Evolutionary conservation across 1,140 invertebrate species (phyloP).

Genomic region (Rhopalosiphum padi): DNA sequence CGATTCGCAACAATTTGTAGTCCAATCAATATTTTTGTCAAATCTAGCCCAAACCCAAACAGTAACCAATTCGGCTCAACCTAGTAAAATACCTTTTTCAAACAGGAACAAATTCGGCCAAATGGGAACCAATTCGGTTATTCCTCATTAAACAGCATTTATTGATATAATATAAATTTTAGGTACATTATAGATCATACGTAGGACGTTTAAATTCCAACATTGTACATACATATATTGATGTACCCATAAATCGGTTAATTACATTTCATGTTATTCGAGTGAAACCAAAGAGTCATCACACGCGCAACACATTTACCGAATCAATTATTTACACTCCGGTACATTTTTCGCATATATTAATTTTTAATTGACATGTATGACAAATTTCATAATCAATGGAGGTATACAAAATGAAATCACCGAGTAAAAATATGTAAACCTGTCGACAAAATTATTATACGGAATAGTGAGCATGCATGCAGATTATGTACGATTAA

Average conservation of each 20-base stretch:
- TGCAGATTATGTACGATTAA: not conserved
- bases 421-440: not conserved
- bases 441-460: not conserved
- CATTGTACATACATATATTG: not conserved
- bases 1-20: too few relatives aligned
- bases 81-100: too few relatives aligned
- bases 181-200: too few relatives aligned
- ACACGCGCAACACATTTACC: not conserved
- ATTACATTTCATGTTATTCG: not conserved
- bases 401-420: not conserved
- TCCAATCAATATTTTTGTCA: too few relatives aligned
- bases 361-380: not conserved
- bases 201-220: not conserved
- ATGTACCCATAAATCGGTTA: not conserved
- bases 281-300: not conserved
- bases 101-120: too few relatives aligned
- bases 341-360: not conserved
- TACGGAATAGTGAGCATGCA: not conserved
- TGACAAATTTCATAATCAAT: not conserved
- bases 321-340: not conserved
- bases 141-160: not conserved
- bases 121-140: too few relatives aligned
- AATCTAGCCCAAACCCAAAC: too few relatives aligned
- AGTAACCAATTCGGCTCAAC: too few relatives aligned
- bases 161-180: not conserved